Evolutionary conservation across 1,140 invertebrate genomes (phyloP).

Genomic region (Temnothorax longispinosus): DNA sequence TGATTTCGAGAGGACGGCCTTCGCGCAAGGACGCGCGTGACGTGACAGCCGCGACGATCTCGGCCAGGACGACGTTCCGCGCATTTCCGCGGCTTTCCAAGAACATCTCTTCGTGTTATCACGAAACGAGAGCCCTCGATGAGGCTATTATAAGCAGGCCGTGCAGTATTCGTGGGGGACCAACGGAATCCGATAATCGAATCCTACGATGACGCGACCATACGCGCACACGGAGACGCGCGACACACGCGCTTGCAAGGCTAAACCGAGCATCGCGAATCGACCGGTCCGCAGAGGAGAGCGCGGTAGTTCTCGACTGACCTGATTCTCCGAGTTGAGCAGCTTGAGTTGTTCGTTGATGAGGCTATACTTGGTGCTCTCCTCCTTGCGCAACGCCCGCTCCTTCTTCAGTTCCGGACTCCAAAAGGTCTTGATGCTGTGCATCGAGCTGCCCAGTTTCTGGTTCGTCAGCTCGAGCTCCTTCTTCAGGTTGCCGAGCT

Average conservation of each 20-base stretch:
- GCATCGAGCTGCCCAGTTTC: constrained; percentile 99
- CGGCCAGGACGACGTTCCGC: constrained; percentile 15
- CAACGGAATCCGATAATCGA: constrained; percentile 53
- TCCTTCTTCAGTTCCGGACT: constrained; percentile 99
- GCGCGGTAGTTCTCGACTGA: constrained; percentile 84
- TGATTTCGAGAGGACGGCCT: constrained; percentile 34
- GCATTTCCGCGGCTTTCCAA: constrained; percentile 10
- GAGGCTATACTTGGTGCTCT: constrained; percentile 98
- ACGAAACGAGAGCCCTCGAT: background rate
- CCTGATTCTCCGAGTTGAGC: constrained; percentile 98
- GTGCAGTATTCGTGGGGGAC: background rate
- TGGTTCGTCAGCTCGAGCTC: constrained; percentile 99
- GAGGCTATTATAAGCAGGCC: background rate
- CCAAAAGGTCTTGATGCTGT: constrained; percentile 99
- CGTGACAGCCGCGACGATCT: constrained; percentile 12
- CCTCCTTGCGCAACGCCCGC: constrained; percentile 97
- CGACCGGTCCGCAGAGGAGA: background rate
- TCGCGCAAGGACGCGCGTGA: constrained; percentile 51
- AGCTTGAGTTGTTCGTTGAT: constrained; percentile 99
- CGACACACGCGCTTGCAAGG: background rate
- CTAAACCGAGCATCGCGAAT: constrained; percentile 23
- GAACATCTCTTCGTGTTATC: background rate
- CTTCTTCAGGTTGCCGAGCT: constrained; percentile 97
- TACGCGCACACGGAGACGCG: background rate
- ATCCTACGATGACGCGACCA: background rate